Conservation (phyloP, 92 coral and sea anemone genomes). For the Porites rus region DNA sequence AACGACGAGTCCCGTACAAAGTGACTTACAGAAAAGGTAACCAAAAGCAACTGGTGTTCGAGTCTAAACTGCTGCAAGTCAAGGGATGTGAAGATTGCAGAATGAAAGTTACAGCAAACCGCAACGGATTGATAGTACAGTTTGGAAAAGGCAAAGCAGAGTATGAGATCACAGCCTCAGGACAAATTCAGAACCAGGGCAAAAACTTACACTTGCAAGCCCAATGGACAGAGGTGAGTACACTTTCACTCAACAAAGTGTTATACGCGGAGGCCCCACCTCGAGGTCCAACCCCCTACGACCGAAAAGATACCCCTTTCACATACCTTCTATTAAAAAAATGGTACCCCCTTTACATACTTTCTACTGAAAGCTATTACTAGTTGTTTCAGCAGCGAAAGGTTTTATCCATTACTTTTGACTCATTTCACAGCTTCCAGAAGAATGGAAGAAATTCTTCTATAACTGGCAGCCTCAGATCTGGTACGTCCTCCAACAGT, state of each 20-base stretch:
- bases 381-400: not conserved
- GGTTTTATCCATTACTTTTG: not conserved
- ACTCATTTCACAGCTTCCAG: slow-evolving; percentile 62
- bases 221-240: slow-evolving; percentile 33
- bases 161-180: slow-evolving; percentile 10
- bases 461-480: slow-evolving; percentile 60
- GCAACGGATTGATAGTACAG: slow-evolving; percentile 5
- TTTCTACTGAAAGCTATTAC: too few species aligned
- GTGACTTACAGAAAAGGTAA: slow-evolving; percentile 13
- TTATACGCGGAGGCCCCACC: too few species aligned
- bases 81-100: not conserved
- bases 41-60: slow-evolving; percentile 18
- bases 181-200: slow-evolving; percentile 24
- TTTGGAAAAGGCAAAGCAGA: slow-evolving; percentile 34
- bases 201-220: slow-evolving; percentile 11
- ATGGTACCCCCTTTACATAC: too few species aligned
- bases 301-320: too few species aligned
- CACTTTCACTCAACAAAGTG: too few species aligned
- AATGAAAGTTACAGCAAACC: not conserved
- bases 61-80: not conserved
- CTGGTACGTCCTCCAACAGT: slow-evolving; percentile 55
- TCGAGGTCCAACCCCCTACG: too few species aligned
- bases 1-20: slow-evolving; percentile 19
- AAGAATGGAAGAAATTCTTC: slow-evolving; percentile 18
- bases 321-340: too few species aligned